These are phyloP conservation scores for Podarcis muralis DNA, from an alignment of 2,113 vertebrate species.

Conservation along the genomic window DNA sequence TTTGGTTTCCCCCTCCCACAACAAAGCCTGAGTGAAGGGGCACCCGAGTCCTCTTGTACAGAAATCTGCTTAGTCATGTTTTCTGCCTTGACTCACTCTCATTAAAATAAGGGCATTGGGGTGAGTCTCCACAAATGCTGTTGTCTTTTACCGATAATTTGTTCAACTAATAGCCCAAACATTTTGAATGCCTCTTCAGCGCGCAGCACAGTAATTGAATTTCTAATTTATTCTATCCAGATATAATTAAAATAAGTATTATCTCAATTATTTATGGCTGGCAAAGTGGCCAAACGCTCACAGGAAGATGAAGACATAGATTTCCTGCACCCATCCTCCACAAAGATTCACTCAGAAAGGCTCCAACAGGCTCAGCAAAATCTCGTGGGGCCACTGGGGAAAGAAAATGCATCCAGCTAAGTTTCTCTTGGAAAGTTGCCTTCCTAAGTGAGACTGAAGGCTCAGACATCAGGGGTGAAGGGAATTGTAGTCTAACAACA, in stretches of 20 bases:
- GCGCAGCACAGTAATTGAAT: constrained; percentile 35
- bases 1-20: not conserved
- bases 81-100: not conserved
- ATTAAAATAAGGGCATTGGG: constrained; percentile 28
- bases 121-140: constrained; percentile 21
- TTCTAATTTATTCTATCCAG: constrained; percentile 46
- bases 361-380: not conserved
- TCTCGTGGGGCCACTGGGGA: not conserved
- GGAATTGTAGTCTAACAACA: no score
- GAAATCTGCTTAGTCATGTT: not conserved
- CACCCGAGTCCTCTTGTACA: not conserved
- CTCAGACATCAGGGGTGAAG: no score
- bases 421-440: not conserved
- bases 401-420: not conserved
- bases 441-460: no score
- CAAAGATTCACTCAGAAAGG: not conserved
- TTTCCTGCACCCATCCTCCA: no score
- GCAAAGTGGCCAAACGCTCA: constrained; percentile 21
- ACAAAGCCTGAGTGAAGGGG: not conserved
- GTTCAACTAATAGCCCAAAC: constrained; percentile 42
- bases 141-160: constrained; percentile 46
- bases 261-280: constrained; percentile 44
- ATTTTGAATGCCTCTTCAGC: constrained; percentile 38
- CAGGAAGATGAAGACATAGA: constrained; percentile 9
- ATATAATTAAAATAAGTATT: constrained; percentile 29